Conservation (phyloP, 2,113 vertebrate genomes). For the Vombatus ursinus region DNA sequence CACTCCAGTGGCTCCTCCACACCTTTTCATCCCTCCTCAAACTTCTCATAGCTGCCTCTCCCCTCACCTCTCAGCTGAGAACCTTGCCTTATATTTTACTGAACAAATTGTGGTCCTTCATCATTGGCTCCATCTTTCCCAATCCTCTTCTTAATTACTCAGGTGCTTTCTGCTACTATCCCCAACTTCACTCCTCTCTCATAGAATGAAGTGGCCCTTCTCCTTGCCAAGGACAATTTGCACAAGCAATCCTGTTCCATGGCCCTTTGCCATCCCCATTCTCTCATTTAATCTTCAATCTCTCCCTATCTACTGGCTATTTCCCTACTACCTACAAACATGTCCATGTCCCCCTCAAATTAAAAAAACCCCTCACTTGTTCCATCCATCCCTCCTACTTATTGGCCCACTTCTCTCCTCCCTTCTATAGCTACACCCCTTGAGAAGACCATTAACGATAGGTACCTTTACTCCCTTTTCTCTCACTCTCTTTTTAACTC, state of each 20-base stretch:
- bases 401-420: background rate
- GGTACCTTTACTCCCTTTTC: background rate
- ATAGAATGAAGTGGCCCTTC: background rate
- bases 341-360: background rate
- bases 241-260: background rate
- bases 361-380: background rate
- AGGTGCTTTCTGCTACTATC: background rate
- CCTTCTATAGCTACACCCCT: background rate
- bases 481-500: background rate
- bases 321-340: background rate
- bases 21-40: background rate
- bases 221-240: background rate
- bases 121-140: background rate
- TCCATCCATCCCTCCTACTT: background rate
- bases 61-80: background rate
- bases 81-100: background rate
- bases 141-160: background rate
- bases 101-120: background rate
- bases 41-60: background rate
- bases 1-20: background rate
- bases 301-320: background rate
- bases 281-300: background rate
- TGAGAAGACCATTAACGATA: background rate
- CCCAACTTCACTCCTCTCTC: background rate
- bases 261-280: too few relatives aligned